phyloP scores from a whole-genome alignment of 2,797 vertebrate species.

The Poeciliopsis turneri region DNA sequence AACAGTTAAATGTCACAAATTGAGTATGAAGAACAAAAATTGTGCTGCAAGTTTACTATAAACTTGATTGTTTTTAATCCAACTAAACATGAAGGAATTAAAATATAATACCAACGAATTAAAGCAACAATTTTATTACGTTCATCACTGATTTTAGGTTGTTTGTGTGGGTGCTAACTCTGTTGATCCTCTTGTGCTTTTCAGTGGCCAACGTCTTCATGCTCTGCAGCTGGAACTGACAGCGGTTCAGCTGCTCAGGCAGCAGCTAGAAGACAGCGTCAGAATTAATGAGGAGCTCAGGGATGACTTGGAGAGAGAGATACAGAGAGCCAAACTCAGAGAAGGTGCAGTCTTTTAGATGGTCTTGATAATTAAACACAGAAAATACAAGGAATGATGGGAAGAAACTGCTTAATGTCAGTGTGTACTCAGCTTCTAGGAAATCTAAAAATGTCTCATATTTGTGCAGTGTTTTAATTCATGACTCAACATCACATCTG shows the following conservation, averaged over 20 bases:
- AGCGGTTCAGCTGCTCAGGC: constrained; percentile 84
- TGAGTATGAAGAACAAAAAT: background rate
- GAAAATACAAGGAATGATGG: background rate
- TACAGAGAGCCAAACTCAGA: constrained; percentile 80
- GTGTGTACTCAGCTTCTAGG: background rate
- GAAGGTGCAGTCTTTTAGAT: constrained; percentile 83
- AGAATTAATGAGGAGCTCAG: constrained; percentile 85
- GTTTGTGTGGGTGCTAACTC: background rate
- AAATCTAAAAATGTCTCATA: constrained; percentile 19
- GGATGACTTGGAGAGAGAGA: constrained; percentile 86
- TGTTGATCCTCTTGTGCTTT: background rate
- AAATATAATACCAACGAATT: background rate
- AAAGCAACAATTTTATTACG: background rate
- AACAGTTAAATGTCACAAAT: background rate
- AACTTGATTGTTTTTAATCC: background rate
- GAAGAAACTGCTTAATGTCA: background rate
- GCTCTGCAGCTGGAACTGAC: constrained; percentile 88
- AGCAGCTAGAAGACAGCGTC: constrained; percentile 88
- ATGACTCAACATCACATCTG: constrained; percentile 15
- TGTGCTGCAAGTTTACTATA: background rate
- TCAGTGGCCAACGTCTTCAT: constrained; percentile 76
- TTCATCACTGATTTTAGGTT: background rate
- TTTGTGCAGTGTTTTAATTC: constrained; percentile 35
- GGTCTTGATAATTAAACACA: constrained; percentile 33
- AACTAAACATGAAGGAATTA: background rate